Conservation (phyloP, 2,113 vertebrate species). For the Corythornis cristatus region DNA sequence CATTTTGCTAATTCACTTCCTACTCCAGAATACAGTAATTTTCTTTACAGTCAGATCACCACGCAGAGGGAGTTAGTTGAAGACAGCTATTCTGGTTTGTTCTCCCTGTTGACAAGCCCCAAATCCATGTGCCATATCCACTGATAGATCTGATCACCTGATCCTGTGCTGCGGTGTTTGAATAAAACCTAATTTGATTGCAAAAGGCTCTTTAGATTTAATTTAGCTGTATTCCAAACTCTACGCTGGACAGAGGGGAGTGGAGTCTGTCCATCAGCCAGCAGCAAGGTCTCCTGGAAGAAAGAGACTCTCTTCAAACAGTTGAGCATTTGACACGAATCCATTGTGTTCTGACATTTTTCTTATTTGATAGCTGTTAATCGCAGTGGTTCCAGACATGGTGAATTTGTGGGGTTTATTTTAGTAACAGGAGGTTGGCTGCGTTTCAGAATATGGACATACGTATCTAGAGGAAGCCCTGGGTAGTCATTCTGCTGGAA, state of each 20-base stretch:
- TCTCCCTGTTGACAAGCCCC: not conserved
- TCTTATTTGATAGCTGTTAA: slow-evolving; percentile 10
- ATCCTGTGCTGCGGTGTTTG: rapidly evolving
- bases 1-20: not conserved
- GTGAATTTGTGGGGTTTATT: not conserved
- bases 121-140: not conserved
- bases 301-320: not conserved
- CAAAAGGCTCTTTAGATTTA: not conserved
- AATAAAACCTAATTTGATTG: not conserved
- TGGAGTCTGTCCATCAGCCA: not conserved
- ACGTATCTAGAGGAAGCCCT: not conserved
- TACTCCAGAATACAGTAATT: not conserved
- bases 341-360: not conserved
- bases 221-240: not conserved
- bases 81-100: not conserved
- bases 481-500: not conserved
- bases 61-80: not conserved
- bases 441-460: not conserved
- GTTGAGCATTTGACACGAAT: not conserved
- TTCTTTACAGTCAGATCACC: not conserved
- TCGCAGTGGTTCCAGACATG: not conserved
- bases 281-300: not conserved
- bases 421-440: not conserved
- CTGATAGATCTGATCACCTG: not conserved
- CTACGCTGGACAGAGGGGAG: not conserved